Evolutionary conservation across 2,888 invertebrate genomes (phyloP), one percentile per base, ranked within the genome.

Genomic region (Drosophila ustulata): DNA sequence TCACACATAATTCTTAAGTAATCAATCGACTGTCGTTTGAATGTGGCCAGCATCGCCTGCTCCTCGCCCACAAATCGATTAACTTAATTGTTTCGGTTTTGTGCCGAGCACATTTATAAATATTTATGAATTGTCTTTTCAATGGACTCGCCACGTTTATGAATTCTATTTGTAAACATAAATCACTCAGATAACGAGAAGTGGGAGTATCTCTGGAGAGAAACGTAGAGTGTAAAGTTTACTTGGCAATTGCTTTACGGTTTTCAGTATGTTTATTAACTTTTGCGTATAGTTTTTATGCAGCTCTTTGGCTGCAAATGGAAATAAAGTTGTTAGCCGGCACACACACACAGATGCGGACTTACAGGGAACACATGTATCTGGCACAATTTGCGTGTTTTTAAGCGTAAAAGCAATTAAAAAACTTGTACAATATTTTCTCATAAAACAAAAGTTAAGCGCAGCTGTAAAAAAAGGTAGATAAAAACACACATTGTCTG

Each of bases 1-100:
- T 86, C 86, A 80, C 86, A 86, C 89, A 89, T 89, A 86, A 82
- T 86, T 89, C 78, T 86, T 69, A 74, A 70, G 82, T 65, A 78
- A 83, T 81, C 80, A 80, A 80, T 80, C 66, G 77, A 57, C 39
- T 63, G 66, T 66, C 72, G 69, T 78, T 62, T 66, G 66, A 43
- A 30, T 63, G 37, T 64, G 41, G 32, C 32, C 8, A 28, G 37
- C 47, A 1, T 1, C 30, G 9, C 28, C 37, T 9, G 8, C 32
- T 32, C 30, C 56, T 34, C 66, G 50, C 68, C 80, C 70, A 61
- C 66, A 68, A 83, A 80, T 88, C 88, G 84, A 84, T 89, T 84
- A 72, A 72, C 65, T 78, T 80, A 78, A 78, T 78, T 82, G 82
- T 67, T 66, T 56, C 66, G 77, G 61, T 67, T 69, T 75, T 46